Conservation (phyloP, 2,888 invertebrate species). For the Trachelus stipa region DNA sequence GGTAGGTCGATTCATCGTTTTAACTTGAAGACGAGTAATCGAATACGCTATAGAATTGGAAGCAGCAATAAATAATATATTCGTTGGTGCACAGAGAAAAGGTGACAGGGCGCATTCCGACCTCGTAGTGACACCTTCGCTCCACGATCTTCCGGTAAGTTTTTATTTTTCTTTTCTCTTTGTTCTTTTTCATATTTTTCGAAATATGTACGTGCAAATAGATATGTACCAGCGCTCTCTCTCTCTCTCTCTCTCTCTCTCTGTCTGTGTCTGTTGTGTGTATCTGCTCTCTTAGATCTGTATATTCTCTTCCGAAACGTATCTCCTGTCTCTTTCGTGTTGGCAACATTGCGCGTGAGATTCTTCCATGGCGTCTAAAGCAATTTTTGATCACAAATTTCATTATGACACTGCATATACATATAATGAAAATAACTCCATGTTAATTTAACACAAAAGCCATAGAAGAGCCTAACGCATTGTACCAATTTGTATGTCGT, state of each 20-base stretch:
- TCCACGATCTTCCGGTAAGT: conserved; percentile 64
- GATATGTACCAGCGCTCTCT: neutral
- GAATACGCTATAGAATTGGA: too few species aligned
- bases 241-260: neutral
- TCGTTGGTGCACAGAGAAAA: conserved; percentile 51
- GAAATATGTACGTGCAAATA: conserved; percentile 5
- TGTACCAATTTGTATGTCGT: too few species aligned
- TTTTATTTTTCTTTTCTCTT: conserved; percentile 1
- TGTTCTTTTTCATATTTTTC: neutral
- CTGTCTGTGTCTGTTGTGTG: neutral
- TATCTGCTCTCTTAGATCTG: neutral
- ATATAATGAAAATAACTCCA: too few species aligned
- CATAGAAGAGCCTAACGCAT: too few species aligned
- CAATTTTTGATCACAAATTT: too few species aligned
- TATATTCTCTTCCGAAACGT: neutral
- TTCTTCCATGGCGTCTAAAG: neutral
- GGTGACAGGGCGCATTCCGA: conserved; percentile 61
- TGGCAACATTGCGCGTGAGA: neutral
- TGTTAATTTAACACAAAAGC: too few species aligned
- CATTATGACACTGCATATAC: too few species aligned
- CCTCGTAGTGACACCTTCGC: conserved; percentile 59
- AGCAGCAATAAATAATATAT: neutral
- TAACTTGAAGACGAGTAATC: too few species aligned
- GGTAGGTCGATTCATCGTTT: conserved; percentile 42
- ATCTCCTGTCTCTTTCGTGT: neutral